Evolutionary conservation across 2,888 invertebrate species (phyloP).

Genomic region (Caenorhabditis sulstoni): DNA sequence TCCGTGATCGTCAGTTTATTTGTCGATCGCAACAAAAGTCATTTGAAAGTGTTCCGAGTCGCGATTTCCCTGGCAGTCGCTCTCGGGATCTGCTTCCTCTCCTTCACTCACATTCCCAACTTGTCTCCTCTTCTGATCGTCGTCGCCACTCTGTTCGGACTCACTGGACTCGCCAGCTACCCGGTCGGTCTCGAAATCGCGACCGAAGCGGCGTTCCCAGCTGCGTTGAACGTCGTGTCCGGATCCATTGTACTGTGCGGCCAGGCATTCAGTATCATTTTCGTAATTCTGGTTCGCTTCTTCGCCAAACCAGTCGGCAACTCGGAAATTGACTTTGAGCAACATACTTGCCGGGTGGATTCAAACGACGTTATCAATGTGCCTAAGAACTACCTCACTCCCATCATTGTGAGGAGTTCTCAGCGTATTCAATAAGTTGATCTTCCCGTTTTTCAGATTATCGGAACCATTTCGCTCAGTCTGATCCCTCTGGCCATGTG

Average conservation of each 20-base stretch:
- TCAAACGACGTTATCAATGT: constrained; percentile 9
- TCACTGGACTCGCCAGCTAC: constrained; percentile 37
- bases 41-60: not conserved
- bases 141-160: constrained; percentile 8
- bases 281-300: constrained; percentile 7
- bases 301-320: not conserved
- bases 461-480: not conserved
- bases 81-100: constrained; percentile 19
- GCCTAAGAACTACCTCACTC: constrained; percentile 13
- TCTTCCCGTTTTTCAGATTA: constrained; percentile 14
- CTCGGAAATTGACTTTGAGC: not conserved
- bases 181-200: constrained; percentile 44
- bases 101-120: not conserved
- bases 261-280: constrained; percentile 15
- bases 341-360: not conserved
- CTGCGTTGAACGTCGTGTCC: constrained; percentile 6
- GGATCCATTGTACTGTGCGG: constrained; percentile 35
- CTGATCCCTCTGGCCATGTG: not conserved
- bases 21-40: constrained; percentile 5
- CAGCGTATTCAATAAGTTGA: too few species aligned
- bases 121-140: not conserved
- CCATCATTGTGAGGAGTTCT: constrained; percentile 6
- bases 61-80: not conserved
- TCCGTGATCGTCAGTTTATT: not conserved
- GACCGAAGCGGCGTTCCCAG: constrained; percentile 30